Evolutionary conservation across 2,797 vertebrate species (phyloP).

Genomic region (Paramormyrops hopkinsi): DNA sequence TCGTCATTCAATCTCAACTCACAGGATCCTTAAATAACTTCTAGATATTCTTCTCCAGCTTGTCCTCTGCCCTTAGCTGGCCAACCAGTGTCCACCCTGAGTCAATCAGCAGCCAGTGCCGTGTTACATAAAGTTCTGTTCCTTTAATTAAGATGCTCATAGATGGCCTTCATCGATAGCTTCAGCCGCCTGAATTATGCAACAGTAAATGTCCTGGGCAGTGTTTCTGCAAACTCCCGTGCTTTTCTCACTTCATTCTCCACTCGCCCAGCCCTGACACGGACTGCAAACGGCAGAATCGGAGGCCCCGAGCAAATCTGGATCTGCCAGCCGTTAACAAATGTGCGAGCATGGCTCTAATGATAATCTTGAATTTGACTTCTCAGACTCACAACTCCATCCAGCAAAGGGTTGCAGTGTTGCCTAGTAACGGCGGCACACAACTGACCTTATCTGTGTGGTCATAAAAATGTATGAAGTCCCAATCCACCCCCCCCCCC

Average conservation of each 20-base stretch:
- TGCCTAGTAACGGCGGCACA: slow-evolving; percentile 76
- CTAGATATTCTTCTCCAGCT: background rate
- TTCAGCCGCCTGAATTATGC: slow-evolving; percentile 2
- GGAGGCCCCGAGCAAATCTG: slow-evolving; percentile 15
- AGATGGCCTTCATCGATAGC: background rate
- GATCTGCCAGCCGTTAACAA: slow-evolving; percentile 32
- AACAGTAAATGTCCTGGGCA: background rate
- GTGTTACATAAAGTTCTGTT: background rate
- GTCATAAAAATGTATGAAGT: slow-evolving; percentile 80
- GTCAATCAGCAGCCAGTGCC: background rate
- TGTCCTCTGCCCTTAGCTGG: background rate
- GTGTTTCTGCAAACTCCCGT: background rate
- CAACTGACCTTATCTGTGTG: slow-evolving; percentile 75
- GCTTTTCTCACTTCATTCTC: background rate
- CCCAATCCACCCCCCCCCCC: slow-evolving; percentile 31
- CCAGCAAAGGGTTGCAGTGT: slow-evolving; percentile 68
- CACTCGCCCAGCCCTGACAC: background rate
- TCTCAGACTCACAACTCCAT: slow-evolving; percentile 69
- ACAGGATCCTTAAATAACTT: background rate
- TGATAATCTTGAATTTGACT: slow-evolving; percentile 61
- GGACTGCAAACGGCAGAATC: slow-evolving; percentile 4
- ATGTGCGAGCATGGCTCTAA: slow-evolving; percentile 35
- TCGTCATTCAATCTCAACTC: background rate
- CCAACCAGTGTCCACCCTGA: background rate
- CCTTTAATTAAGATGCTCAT: background rate